phyloP scores from a whole-genome alignment of 35 echinoderm and acorn worm genomes.

The Strongylocentrotus purpuratus region DNA sequence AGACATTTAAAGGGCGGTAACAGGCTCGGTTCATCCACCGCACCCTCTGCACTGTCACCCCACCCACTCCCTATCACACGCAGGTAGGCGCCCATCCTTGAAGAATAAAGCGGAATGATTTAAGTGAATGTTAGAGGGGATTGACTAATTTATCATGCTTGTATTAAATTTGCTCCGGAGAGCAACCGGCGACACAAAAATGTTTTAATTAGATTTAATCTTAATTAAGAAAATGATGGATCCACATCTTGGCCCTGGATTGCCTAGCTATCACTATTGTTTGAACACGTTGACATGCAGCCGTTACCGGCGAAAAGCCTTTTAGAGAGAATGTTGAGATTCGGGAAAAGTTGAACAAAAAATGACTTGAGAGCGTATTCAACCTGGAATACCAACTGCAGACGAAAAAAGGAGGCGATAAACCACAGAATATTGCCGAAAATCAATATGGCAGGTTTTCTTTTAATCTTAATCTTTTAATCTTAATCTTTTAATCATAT shows the following conservation, averaged over 20 bases:
- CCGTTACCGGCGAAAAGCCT: not conserved
- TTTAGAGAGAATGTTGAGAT: not conserved
- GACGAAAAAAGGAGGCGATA: too few species aligned
- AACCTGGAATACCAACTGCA: too few species aligned
- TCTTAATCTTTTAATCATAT: too few species aligned
- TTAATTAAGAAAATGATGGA: not conserved
- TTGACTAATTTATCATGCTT: not conserved
- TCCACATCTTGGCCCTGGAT: not conserved
- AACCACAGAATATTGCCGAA: too few species aligned
- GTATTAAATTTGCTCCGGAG: not conserved
- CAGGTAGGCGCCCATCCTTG: not conserved
- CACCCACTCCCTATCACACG: not conserved
- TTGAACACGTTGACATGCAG: not conserved
- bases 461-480: too few species aligned
- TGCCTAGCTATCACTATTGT: not conserved
- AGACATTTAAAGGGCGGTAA: not conserved
- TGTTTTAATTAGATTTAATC: not conserved
- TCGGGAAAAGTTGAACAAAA: too few species aligned
- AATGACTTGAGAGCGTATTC: too few species aligned
- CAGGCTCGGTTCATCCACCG: not conserved
- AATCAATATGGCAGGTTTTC: too few species aligned
- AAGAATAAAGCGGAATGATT: not conserved
- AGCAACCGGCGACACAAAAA: not conserved
- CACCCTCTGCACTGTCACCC: not conserved
- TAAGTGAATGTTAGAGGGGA: not conserved